phyloP scores from a whole-genome alignment of 2,797 vertebrate species.

The Rousettus madagascariensis region DNA sequence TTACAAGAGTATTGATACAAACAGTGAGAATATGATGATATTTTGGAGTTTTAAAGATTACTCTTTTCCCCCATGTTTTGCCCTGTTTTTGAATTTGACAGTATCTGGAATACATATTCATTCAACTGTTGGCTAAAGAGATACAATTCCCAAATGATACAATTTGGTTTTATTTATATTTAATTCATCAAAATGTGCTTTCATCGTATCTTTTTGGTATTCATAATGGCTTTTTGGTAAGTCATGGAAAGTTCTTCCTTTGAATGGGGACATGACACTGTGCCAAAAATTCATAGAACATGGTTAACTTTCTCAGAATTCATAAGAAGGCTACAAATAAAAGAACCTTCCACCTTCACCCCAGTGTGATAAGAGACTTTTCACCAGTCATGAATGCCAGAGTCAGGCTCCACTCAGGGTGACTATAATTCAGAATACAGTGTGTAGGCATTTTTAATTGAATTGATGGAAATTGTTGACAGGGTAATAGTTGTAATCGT shows the following conservation, averaged over 20 bases:
- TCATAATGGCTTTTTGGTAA: neutral
- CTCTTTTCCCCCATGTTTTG: neutral
- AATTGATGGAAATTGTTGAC: constrained; percentile 56
- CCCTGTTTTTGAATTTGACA: neutral
- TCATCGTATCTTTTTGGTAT: neutral
- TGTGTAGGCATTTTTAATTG: constrained; percentile 52
- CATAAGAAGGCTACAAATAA: neutral
- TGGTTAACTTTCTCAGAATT: neutral
- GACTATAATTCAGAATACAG: constrained; percentile 23
- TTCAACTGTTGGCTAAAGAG: neutral
- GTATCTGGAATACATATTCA: neutral
- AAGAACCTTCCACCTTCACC: neutral
- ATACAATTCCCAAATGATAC: neutral
- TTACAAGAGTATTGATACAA: neutral
- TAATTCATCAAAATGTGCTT: constrained; percentile 44
- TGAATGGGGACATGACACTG: neutral
- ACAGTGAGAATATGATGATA: neutral
- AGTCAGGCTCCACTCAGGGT: neutral
- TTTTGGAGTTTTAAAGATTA: neutral
- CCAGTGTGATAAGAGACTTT: constrained; percentile 42
- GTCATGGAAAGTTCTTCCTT: neutral
- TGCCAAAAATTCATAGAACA: neutral
- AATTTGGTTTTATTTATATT: neutral
- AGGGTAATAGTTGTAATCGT: constrained; percentile 70
- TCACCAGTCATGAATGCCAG: neutral